Base-by-base conservation (phyloP, 1,140 invertebrate species). In the Drosophila equinoxialis region DNA sequence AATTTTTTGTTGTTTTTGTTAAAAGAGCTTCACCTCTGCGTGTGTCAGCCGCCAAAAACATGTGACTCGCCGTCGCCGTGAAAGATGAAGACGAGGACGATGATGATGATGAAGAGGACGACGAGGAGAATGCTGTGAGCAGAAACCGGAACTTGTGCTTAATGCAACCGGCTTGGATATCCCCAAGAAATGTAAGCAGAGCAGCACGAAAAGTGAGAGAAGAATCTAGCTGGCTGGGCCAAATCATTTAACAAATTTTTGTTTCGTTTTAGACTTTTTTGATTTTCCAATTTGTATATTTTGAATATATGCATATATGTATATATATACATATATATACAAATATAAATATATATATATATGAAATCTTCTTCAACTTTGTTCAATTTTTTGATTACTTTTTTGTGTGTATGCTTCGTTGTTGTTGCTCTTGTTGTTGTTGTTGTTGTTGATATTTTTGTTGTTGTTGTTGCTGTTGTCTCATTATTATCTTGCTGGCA, bases 361-460 rank as follows among this genome's bases (percentile, higher is more conserved):
- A 26, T 23, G 0, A 0, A 17, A 23, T 6, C 11, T 30, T 57
- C 3, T 57, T 26, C n/a, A n/a, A 11, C 8, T 61, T 26, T 62
- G 13, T 63, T 45, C 23, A n/a, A 41, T 37, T 20, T 17, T 17
- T 37, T 59, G 35, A 37, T 59, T 59, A 59, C 58, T 62, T 45
- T 17, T 17, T 7, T 41, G 23, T 30, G n/a, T 62, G 33, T 30
- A 30, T 20, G 20, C 39, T 45, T 64, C 45, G 42, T 64, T 64
- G 61, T 30, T 51, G 48, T 55, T 39, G 63, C 14, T 65, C 1
- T 55, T 33, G n/a, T 14, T 60, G n/a, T 45, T 68, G 20, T 55
- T 42, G 42, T 39, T 65, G 26, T 55, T 60, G 14, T n/a, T 48
- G 41, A 30, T 30, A 30, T 30, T 30, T 30, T 30, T 30, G 30